These are phyloP conservation scores for Boleophthalmus pectinirostris DNA, from an alignment of 2,113 vertebrate genomes.

Conservation along the genomic window DNA sequence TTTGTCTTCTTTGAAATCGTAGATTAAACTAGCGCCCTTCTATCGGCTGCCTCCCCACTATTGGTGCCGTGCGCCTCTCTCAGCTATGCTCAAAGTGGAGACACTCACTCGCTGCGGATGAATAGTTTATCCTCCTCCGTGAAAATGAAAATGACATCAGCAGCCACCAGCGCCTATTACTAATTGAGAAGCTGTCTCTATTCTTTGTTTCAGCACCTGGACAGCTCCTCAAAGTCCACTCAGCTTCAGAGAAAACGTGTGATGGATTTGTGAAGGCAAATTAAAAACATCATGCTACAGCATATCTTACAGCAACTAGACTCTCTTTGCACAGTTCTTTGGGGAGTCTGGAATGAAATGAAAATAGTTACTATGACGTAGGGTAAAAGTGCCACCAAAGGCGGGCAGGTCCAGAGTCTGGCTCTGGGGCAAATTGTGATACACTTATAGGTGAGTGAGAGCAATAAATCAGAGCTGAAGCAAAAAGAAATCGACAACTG, in stretches of 20 bases:
- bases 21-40: neutral
- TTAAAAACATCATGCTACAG: neutral
- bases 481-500: no score
- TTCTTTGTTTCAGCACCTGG: slow-evolving; percentile 68
- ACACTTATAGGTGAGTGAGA: no score
- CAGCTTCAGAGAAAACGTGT: slow-evolving; percentile 19
- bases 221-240: slow-evolving; percentile 65
- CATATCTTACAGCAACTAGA: neutral
- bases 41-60: rapidly evolving
- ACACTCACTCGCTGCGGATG: neutral
- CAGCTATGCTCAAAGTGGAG: slow-evolving; percentile 3
- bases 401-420: no score
- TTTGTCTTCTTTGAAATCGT: neutral
- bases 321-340: neutral
- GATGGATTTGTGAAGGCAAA: neutral
- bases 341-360: neutral
- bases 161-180: slow-evolving; percentile 14
- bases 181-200: slow-evolving; percentile 34
- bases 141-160: slow-evolving; percentile 28
- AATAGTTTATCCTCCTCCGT: slow-evolving; percentile 15
- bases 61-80: neutral
- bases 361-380: neutral
- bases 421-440: neutral
- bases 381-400: neutral
- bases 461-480: no score